Evolutionary conservation across 2,113 vertebrate genomes (phyloP), one percentile per base, ranked within the genome.

Genomic region (Sclerurus mexicanus): DNA sequence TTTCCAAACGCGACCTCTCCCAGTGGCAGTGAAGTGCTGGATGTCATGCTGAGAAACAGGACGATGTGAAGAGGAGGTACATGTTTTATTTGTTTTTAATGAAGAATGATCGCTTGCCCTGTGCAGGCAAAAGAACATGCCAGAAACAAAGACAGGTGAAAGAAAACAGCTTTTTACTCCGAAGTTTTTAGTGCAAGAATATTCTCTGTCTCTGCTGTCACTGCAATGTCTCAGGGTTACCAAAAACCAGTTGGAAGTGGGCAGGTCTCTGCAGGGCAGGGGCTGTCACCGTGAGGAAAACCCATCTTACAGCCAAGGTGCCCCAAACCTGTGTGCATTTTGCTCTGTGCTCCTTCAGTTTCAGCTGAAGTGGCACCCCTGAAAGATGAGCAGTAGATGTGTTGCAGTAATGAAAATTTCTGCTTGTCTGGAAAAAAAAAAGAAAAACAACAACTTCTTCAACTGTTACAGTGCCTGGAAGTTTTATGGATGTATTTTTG

Each of bases 211-310:
- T 24, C 1, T 53, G 42, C 5, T 75, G 3, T 27, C 63, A 10
- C 23, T 72, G 15, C 4, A 33, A 39, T 10, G 1, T 60, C 44
- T 64, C 15, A 1, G 23, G 1, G 1, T 22, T 35, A 31, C 42
- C 30, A 40, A 56, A 56, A 46, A 55, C 4, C 53, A 33, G 33
- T 2, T 25, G 46, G 28, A 72, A 50, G 2, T 30, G 33, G 78
- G 14, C 59, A 77, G 67, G 14, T 9, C 31, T 85, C 53, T 46
- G 46, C 40, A 28, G 1, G 3, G 23, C 68, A 49, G 39, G 24
- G 23, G 22, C 56, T 37, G 35, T 10, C 79, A 68, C 28, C 1
- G 0, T 8, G 22, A 55, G 25, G 33, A 78, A 88, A 93, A 14
- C 1, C 4, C 8, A 40, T 19, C 15, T 33, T 33, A 35, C 14